These are phyloP conservation scores for Acleris literana DNA, from an alignment of 2,888 invertebrate genomes.

Conservation along the genomic window DNA sequence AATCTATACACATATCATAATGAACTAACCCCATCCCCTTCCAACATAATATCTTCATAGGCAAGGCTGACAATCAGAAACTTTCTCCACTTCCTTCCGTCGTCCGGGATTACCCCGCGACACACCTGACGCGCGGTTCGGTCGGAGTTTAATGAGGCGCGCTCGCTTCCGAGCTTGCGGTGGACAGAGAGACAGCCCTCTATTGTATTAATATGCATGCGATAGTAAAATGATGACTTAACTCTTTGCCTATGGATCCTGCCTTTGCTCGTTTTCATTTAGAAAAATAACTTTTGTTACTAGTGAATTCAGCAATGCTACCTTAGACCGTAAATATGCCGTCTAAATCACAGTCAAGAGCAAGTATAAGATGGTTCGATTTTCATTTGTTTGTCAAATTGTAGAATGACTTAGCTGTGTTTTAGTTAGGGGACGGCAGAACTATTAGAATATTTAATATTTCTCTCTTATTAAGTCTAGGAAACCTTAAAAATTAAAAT, in stretches of 20 bases:
- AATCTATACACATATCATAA: not conserved
- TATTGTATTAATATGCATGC: not conserved
- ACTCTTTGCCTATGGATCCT: not conserved
- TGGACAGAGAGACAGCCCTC: not conserved
- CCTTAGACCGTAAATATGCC: too few species aligned
- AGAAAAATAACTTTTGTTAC: too few species aligned
- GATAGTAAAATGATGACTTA: not conserved
- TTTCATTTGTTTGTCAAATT: too few species aligned
- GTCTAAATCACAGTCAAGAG: too few species aligned
- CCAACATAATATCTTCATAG: constrained; percentile 1
- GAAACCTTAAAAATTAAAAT: too few species aligned
- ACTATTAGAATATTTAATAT: too few species aligned
- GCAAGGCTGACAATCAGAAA: constrained; percentile 7
- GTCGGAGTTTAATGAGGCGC: constrained; percentile 23
- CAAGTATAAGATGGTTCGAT: too few species aligned
- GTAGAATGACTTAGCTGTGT: too few species aligned
- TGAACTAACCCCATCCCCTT: not conserved
- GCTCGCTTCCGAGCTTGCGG: constrained; percentile 29
- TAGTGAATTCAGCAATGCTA: too few species aligned
- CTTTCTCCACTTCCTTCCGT: constrained; percentile 13
- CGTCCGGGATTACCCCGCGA: not conserved
- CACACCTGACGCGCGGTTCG: constrained; percentile 15
- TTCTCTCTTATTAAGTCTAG: too few species aligned
- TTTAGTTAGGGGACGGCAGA: too few species aligned
- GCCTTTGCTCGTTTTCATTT: too few species aligned